Conservation (phyloP, 1,140 invertebrate species). For the Drosophila melanogaster region Release_6_plus_ISO1_MT NT_037436.4:10374501-10375000, state of each 20-base stretch:
- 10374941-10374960: background rate
- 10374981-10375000: slow-evolving; percentile 68
- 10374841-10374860: background rate
- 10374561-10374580: slow-evolving; percentile 34
- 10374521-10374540: slow-evolving; percentile 64
- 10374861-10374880: too few species aligned
- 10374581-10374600: slow-evolving; percentile 66
- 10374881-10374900: too few species aligned
- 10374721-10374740: slow-evolving; percentile 70
- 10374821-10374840: slow-evolving; percentile 1
- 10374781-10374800: slow-evolving; percentile 16
- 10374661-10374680: slow-evolving; percentile 47
- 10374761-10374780: slow-evolving; percentile 34
- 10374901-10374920: background rate
- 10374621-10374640: slow-evolving; percentile 65
- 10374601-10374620: slow-evolving; percentile 53
- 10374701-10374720: slow-evolving; percentile 79
- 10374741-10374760: slow-evolving; percentile 76
- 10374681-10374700: slow-evolving; percentile 79
- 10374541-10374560: background rate
- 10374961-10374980: slow-evolving; percentile 39
- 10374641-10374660: slow-evolving; percentile 11
- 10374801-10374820: slow-evolving; percentile 13
- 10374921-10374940: too few species aligned
- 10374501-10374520: slow-evolving; percentile 71